Percentiles rank a stretch among this genome's conserved stretches.
Conservation (phyloP, 2,888 invertebrate species). For the Acronicta aceris region DNA sequence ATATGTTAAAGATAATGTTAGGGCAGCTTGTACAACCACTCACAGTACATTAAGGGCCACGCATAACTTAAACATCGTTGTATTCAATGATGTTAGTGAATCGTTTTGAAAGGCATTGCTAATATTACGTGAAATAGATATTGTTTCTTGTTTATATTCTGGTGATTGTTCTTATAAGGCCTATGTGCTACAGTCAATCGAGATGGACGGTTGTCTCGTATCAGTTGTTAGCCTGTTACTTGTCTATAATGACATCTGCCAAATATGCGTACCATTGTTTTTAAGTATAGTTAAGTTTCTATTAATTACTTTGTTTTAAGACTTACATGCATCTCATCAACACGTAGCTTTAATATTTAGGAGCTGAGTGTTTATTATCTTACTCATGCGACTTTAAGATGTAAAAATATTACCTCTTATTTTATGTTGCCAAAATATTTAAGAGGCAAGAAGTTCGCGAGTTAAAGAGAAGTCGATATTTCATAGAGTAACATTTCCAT, state of each 20-base stretch:
- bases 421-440: background rate
- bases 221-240: background rate
- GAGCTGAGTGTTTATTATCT: background rate
- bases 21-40: background rate
- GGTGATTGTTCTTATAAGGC: background rate
- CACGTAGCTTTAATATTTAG: constrained; percentile 1
- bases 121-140: too few relatives aligned
- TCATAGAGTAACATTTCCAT: background rate
- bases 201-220: background rate
- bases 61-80: background rate
- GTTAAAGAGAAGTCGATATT: background rate
- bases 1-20: background rate
- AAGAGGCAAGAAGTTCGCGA: background rate
- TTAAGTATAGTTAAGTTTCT: constrained; percentile 11
- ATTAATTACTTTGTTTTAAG: background rate
- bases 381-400: too few relatives aligned
- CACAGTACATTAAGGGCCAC: background rate
- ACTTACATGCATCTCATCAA: background rate
- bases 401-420: background rate
- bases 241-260: constrained; percentile 16
- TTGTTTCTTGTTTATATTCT: background rate
- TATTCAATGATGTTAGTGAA: background rate
- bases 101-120: background rate
- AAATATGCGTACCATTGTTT: constrained; percentile 34
- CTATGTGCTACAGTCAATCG: background rate